A percentile compares a stretch with the other conserved stretches of the same genome.
These are phyloP conservation scores for Notarius quadriscutis DNA, from an alignment of 2,113 vertebrate species.

Conservation along the genomic window DNA sequence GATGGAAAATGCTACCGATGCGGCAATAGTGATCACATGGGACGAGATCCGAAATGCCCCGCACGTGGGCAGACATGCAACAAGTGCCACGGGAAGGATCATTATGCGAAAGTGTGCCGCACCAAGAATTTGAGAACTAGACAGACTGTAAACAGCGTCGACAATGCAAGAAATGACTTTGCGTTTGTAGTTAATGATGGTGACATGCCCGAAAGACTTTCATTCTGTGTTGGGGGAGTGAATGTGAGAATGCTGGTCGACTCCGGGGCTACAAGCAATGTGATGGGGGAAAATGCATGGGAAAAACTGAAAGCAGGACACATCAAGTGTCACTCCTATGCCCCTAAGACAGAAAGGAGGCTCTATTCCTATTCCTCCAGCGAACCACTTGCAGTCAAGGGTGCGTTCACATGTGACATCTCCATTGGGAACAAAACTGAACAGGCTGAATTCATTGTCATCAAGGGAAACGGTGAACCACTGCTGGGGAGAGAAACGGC, in stretches of 20 bases:
- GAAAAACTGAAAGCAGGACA: constrained; percentile 30
- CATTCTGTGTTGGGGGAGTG: no score
- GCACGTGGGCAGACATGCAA: no score
- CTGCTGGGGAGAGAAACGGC: constrained; percentile 30
- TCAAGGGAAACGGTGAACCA: constrained; percentile 22
- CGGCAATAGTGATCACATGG: constrained; percentile 31
- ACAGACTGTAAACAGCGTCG: no score
- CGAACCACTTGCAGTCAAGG: constrained; percentile 23
- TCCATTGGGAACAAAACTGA: background rate
- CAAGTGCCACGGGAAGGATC: no score
- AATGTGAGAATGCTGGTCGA: constrained; percentile 12
- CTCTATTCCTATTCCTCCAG: constrained; percentile 39
- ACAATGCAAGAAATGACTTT: no score
- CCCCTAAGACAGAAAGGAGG: constrained; percentile 25
- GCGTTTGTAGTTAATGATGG: no score
- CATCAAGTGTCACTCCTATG: constrained; percentile 30
- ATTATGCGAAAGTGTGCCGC: no score
- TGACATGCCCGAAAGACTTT: no score
- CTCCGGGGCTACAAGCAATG: constrained; percentile 35
- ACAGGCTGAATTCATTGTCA: constrained; percentile 31
- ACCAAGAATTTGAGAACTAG: no score
- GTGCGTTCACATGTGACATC: constrained; percentile 41
- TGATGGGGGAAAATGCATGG: constrained; percentile 34
- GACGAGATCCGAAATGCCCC: constrained; percentile 3
- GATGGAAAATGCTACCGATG: constrained; percentile 35